Conservation (phyloP, 2,888 invertebrate species). For the Frankliniella intonsa region DNA sequence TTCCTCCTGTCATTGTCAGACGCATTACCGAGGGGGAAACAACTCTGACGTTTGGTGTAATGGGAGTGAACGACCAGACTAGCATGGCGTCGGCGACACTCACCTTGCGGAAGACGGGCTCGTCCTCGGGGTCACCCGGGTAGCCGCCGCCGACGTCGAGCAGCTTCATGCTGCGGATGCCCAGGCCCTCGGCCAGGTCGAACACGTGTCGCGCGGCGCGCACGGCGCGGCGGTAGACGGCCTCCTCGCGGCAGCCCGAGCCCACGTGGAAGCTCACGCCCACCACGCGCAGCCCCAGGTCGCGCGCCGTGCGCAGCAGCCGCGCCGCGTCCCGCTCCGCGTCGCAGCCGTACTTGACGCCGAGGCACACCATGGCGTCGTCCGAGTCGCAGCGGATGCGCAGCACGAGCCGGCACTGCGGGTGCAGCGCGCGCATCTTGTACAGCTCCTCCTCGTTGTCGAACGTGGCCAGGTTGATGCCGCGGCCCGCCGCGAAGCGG, state of each 20-base stretch:
- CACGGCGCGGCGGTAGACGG: slow-evolving; percentile 77
- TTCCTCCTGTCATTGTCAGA: no score
- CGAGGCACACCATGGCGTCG: slow-evolving; percentile 79
- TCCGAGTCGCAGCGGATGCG: slow-evolving; percentile 85
- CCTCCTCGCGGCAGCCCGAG: slow-evolving; percentile 66
- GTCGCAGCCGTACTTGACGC: slow-evolving; percentile 93
- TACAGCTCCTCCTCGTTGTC: slow-evolving; percentile 89
- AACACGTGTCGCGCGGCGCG: slow-evolving; percentile 66
- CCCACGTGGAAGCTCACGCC: slow-evolving; percentile 29
- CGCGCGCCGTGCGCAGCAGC: slow-evolving; percentile 25
- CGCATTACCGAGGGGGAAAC: no score
- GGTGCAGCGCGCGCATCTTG: slow-evolving; percentile 79
- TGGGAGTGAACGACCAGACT: no score
- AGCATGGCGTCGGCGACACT: no score
- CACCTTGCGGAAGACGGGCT: slow-evolving; percentile 65
- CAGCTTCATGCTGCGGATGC: slow-evolving; percentile 66
- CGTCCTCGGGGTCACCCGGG: slow-evolving; percentile 63
- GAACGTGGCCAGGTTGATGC: slow-evolving; percentile 83
- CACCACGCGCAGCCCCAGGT: slow-evolving; percentile 27
- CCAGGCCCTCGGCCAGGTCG: slow-evolving; percentile 64
- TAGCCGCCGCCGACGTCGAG: slow-evolving; percentile 92
- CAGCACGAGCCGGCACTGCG: slow-evolving; percentile 77
- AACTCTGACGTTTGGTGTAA: no score
- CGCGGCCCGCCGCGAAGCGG: slow-evolving; percentile 68
- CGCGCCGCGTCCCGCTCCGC: slow-evolving; percentile 65